Evolutionary conservation across 2,113 vertebrate genomes (phyloP), one percentile per base, ranked within the genome.

Genomic region (Strigops habroptila): DNA sequence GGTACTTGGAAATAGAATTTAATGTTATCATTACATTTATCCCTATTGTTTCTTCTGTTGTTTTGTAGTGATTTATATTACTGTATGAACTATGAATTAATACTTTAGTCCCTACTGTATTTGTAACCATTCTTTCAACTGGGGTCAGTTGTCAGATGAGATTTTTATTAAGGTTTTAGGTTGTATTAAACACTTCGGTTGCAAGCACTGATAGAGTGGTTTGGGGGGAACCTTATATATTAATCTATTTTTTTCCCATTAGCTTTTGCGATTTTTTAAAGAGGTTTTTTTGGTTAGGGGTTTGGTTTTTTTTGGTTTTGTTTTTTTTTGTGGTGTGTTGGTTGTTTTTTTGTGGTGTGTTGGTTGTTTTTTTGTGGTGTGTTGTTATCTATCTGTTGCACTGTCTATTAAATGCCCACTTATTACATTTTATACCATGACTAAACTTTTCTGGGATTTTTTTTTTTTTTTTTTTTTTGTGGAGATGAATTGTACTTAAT

Each of bases 161-260:
- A 59, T 79, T 92, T 57, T 74, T 39, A 55, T 84, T 86, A 79
- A 86, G 41, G 14, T 9, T 92, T 94, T 89, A 59, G 21, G 6
- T 77, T 91, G 27, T 63, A 86, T 77, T 83, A 92, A 96, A 62
- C 30, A 31, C 14, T 64, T 93, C 41, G 70, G 23, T 53, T 83
- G 52, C 23, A 70, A 97, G 6, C 18, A 78, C 5, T 37, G 23
- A 62, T 41, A 69, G 70, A 94, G 22, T 70, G 25, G 18, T 93
- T 71, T 68, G 17, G 3, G 46, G 2, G 3, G 2, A 73, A 90
- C 60, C 37, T 71, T 59, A 46, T 22, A 44, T 0, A 25, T 78
- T 75, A 93, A 73, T 75, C 12, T 83, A 17, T 0, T 43, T 91
- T 75, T 83, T 93, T 65, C 14, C 5, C 5, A 2, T 51, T 68